Conservation (phyloP, 2,888 invertebrate species). For the Liopterus haemorrhoidalis region DNA sequence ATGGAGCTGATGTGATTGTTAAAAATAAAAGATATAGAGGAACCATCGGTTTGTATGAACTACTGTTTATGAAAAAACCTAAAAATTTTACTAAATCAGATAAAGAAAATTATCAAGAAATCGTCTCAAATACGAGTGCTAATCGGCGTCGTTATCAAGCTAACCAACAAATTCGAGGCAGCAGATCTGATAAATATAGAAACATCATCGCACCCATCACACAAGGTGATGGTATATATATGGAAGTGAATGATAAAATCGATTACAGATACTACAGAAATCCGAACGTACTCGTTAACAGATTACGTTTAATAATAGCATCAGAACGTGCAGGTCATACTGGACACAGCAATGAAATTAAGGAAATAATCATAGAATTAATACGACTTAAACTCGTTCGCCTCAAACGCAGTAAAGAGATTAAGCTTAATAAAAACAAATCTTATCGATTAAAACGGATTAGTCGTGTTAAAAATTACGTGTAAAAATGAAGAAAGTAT, state of each 20-base stretch:
- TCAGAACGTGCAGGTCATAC: conserved; percentile 25
- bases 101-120: conserved; percentile 8
- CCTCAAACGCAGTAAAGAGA: too few relatives aligned
- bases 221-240: conserved; percentile 6
- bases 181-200: conserved; percentile 18
- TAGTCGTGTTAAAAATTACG: too few relatives aligned
- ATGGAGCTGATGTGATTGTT: conserved; percentile 12
- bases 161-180: conserved; percentile 19
- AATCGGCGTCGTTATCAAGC: conserved; percentile 17
- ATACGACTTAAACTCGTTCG: too few relatives aligned
- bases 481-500: too few relatives aligned
- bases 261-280: conserved; percentile 30
- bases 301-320: conserved; percentile 26
- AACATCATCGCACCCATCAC: conserved; percentile 17
- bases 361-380: conserved; percentile 27
- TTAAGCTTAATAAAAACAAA: too few relatives aligned
- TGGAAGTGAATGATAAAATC: conserved; percentile 15
- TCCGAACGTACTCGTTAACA: conserved; percentile 29
- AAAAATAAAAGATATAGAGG: too few relatives aligned
- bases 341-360: conserved; percentile 28
- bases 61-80: conserved; percentile 23
- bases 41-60: conserved; percentile 26
- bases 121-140: conserved; percentile 20
- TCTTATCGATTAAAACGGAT: too few relatives aligned
- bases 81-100: conserved; percentile 8